These are phyloP conservation scores for Platerodrilus igneus DNA, from an alignment of 2,888 invertebrate species.

Conservation along the genomic window DNA sequence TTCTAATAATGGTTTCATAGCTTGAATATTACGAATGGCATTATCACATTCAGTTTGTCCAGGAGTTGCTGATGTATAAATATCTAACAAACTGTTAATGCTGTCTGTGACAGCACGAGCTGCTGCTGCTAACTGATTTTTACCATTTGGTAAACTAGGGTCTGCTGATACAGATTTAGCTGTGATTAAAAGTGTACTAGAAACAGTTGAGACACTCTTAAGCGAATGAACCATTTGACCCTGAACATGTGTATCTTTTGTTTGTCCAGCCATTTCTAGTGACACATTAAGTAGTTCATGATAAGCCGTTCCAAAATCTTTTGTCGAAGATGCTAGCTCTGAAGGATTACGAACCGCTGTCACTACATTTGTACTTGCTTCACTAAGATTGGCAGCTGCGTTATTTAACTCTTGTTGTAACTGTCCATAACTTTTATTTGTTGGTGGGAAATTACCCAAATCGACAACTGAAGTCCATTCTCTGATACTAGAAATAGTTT, in stretches of 20 bases:
- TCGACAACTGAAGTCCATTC: constrained; percentile 70
- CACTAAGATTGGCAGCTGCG: constrained; percentile 79
- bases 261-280: constrained; percentile 82
- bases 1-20: constrained; percentile 75
- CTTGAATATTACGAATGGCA: constrained; percentile 87
- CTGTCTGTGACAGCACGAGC: constrained; percentile 88
- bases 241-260: constrained; percentile 68
- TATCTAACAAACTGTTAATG: constrained; percentile 84
- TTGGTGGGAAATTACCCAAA: constrained; percentile 69
- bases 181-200: constrained; percentile 78
- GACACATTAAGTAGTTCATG: constrained; percentile 71
- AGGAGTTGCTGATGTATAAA: constrained; percentile 84
- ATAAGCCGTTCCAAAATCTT: constrained; percentile 73
- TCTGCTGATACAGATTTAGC: constrained; percentile 89
- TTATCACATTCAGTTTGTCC: constrained; percentile 97
- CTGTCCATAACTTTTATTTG: constrained; percentile 69
- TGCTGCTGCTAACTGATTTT: constrained; percentile 82
- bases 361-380: constrained; percentile 78
- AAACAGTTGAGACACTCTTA: constrained; percentile 81
- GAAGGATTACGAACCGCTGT: constrained; percentile 68
- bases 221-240: constrained; percentile 81
- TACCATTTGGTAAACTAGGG: constrained; percentile 83
- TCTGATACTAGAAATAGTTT: constrained; percentile 76
- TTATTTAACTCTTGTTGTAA: constrained; percentile 80
- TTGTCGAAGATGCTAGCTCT: constrained; percentile 68